These are phyloP conservation scores for Pararge aegeria DNA, from an alignment of 1,140 invertebrate genomes.

Conservation along the genomic window DNA sequence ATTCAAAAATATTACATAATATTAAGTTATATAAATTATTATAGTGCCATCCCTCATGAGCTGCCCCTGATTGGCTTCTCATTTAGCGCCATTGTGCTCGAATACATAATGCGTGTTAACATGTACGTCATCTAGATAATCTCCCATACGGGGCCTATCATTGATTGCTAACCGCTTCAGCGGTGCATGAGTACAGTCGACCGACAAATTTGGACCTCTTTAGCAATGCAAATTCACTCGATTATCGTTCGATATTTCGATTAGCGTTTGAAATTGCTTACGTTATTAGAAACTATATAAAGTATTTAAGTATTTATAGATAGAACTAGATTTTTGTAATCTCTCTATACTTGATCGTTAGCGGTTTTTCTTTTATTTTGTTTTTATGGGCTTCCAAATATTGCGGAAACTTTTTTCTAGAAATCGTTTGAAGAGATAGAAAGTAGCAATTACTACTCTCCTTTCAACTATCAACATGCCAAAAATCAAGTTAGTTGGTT, in stretches of 20 bases:
- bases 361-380: too few relatives aligned
- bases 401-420: too few relatives aligned
- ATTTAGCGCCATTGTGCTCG: conserved; percentile 65
- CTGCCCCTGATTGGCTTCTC: conserved; percentile 59
- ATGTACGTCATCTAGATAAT: conserved; percentile 60
- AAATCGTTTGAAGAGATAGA: too few relatives aligned
- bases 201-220: conserved; percentile 25
- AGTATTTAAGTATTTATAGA: not conserved
- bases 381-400: too few relatives aligned
- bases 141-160: conserved; percentile 45
- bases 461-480: too few relatives aligned
- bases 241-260: conserved; percentile 12
- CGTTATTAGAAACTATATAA: not conserved
- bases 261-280: conserved; percentile 13
- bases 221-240: conserved; percentile 21
- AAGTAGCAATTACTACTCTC: too few relatives aligned
- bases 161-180: conserved; percentile 44
- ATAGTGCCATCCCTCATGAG: conserved; percentile 5
- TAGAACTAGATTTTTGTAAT: too few relatives aligned
- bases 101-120: conserved; percentile 50
- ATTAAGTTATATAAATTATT: not conserved
- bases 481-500: too few relatives aligned
- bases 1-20: too few relatives aligned
- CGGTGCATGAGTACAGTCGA: conserved; percentile 20
- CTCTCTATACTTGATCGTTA: too few relatives aligned